Evolutionary conservation across 64 coral and sea anemone genomes (phyloP).

Genomic region (Dendrophyllia cribrosa): DNA sequence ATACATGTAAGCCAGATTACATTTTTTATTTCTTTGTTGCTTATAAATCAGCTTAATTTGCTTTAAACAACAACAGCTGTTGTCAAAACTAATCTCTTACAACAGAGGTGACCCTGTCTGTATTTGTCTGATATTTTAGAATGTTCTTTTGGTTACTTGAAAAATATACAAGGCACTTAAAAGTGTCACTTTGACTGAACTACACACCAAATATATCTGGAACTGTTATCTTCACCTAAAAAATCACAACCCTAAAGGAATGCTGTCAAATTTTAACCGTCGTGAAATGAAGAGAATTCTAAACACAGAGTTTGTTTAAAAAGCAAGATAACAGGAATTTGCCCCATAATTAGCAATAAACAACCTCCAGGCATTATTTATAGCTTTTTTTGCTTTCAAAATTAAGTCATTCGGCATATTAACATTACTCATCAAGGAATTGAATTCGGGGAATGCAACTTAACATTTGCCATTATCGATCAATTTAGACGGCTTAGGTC

Average conservation of each 20-base stretch:
- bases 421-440: not conserved
- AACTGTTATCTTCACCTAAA: not conserved
- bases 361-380: not conserved
- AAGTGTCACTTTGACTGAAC: not conserved
- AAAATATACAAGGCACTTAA: not conserved
- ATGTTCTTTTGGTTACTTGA: not conserved
- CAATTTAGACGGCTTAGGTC: not conserved
- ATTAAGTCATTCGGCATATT: not conserved
- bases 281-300: not conserved
- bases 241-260: not conserved
- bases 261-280: not conserved
- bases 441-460: conserved; percentile 19
- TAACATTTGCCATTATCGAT: not conserved
- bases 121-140: not conserved
- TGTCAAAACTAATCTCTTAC: not conserved
- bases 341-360: not conserved
- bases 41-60: no score
- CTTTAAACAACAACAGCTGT: not conserved
- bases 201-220: no score
- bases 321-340: not conserved
- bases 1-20: no score
- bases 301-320: not conserved
- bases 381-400: not conserved
- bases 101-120: not conserved
- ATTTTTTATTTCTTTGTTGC: no score